Base-by-base conservation (phyloP, 2,888 invertebrate species). In the Calliphora vomitoria region DNA sequence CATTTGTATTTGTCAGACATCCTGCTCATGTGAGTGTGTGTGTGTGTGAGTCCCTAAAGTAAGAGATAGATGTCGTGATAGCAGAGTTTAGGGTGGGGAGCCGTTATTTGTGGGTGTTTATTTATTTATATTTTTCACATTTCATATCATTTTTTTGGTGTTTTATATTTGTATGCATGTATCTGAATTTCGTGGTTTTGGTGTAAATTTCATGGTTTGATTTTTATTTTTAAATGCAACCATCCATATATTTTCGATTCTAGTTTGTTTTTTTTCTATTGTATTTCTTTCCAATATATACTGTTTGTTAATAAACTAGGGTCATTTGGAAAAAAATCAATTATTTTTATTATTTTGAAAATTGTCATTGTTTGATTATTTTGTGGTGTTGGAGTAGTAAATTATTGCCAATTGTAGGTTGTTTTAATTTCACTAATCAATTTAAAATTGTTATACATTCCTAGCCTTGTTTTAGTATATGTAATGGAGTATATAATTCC, bases 1-100 rank as follows among this genome's bases (percentile, higher is more conserved):
- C 71, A 69, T 80, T 80, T 85, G 31, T 84, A 68, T 79, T 72
- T 79, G 82, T 85, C 85, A 74, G 64, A 82, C 82, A 82, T 78
- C 60, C 74, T 79, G 47, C 68, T 18, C 69, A 47, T 58, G 18
- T 47, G 20, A 58, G 11, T 47, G 18, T 60, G 20, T 6, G 11
- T 58, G 18, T 47, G 20, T 58, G n/a, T 58, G 18, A 50, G 11
- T 60, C 55, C 69, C 62, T 47, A 31, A 71, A 62, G 66, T 66
- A 35, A 11, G 8, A 15, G 68, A 47, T 35, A 25, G 55, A 13
- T 44, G 13, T 44, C 25, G 13, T n/a, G 41, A 15, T 38, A 55
- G 62, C 41, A 15, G 38, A n/a, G 72, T 18, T 6, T 4, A 53
- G 8, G 58, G 4, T 11, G 58, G 10, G 38, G 41, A 41, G 55